Percentiles rank a stretch among this genome's conserved stretches.
phyloP scores from a whole-genome alignment of 2,888 invertebrate genomes.

The Conistra vaccinii region DNA sequence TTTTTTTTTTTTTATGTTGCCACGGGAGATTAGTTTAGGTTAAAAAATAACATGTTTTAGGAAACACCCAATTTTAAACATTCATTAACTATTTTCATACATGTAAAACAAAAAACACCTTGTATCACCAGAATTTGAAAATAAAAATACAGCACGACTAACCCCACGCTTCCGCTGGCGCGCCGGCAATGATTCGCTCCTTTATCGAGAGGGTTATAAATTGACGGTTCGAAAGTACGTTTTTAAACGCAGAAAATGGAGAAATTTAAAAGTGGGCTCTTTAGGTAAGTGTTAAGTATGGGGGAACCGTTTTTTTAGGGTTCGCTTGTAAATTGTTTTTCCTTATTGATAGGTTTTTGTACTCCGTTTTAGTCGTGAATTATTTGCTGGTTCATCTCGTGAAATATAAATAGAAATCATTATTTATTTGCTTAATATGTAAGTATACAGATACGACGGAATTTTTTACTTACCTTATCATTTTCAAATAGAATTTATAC shows the following conservation, averaged over 20 bases:
- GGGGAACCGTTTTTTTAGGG: slow-evolving; percentile 42
- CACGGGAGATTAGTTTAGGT: not conserved
- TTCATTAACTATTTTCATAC: not conserved
- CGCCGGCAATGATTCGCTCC: slow-evolving; percentile 60
- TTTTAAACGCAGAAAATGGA: slow-evolving; percentile 72
- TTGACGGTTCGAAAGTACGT: slow-evolving; percentile 74
- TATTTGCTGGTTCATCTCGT: slow-evolving; percentile 31
- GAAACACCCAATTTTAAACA: not conserved
- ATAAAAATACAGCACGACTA: slow-evolving; percentile 24
- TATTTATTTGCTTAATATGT: too few relatives aligned
- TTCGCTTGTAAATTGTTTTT: slow-evolving; percentile 54
- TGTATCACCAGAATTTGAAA: slow-evolving; percentile 20
- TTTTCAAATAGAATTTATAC: too few relatives aligned
- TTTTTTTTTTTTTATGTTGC: too few relatives aligned
- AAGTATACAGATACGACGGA: too few relatives aligned
- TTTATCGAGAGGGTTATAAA: slow-evolving; percentile 76
- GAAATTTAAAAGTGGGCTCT: slow-evolving; percentile 73
- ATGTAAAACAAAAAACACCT: not conserved
- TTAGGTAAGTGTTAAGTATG: slow-evolving; percentile 66
- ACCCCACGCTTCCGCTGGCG: slow-evolving; percentile 61
- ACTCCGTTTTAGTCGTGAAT: slow-evolving; percentile 35
- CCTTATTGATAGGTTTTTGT: slow-evolving; percentile 56
- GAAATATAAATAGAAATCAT: too few relatives aligned
- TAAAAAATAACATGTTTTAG: not conserved
- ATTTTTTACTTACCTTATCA: too few relatives aligned